Conservation (phyloP, 2,113 vertebrate genomes). For the Stigmatopora argus region DNA sequence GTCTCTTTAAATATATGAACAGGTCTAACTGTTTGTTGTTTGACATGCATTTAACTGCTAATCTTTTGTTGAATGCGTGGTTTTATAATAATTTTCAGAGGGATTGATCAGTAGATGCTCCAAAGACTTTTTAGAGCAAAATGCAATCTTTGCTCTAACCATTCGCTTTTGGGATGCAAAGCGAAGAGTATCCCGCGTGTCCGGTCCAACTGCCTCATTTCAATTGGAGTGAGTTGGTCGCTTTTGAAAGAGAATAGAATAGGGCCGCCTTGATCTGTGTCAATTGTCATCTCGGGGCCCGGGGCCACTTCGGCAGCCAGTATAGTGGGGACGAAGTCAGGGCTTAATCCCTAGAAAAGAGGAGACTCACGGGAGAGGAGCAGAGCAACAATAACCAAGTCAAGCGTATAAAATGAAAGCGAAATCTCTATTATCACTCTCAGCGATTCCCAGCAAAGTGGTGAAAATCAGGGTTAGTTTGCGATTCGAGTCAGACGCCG, state of each 20-base stretch:
- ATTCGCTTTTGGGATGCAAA: constrained; percentile 56
- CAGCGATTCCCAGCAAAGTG: constrained; percentile 97
- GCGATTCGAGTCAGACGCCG: constrained; percentile 97
- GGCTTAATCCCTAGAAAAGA: constrained; percentile 90
- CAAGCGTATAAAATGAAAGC: constrained; percentile 99
- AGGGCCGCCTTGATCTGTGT: constrained; percentile 90
- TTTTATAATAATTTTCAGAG: too few relatives aligned
- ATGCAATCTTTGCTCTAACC: constrained; percentile 7
- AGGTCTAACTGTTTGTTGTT: too few relatives aligned
- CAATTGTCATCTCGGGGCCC: constrained; percentile 93
- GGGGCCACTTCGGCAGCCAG: constrained; percentile 94
- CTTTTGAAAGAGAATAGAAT: constrained; percentile 76
- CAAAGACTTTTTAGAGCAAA: not conserved
- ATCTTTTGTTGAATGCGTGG: too few relatives aligned
- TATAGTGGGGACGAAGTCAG: constrained; percentile 91
- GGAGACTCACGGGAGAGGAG: constrained; percentile 96
- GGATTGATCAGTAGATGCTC: not conserved
- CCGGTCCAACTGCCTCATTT: constrained; percentile 70
- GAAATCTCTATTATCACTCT: constrained; percentile 99
- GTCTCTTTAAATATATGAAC: too few relatives aligned
- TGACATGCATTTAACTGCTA: too few relatives aligned
- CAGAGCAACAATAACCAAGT: constrained; percentile 99
- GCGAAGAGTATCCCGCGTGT: constrained; percentile 71
- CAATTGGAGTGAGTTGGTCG: constrained; percentile 78
- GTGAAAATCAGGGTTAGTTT: constrained; percentile 94